Percentiles rank a stretch among this genome's conserved stretches.
Evolutionary conservation across 2,797 vertebrate species (phyloP).

Genomic region (Sebastes wilsoni): DNA sequence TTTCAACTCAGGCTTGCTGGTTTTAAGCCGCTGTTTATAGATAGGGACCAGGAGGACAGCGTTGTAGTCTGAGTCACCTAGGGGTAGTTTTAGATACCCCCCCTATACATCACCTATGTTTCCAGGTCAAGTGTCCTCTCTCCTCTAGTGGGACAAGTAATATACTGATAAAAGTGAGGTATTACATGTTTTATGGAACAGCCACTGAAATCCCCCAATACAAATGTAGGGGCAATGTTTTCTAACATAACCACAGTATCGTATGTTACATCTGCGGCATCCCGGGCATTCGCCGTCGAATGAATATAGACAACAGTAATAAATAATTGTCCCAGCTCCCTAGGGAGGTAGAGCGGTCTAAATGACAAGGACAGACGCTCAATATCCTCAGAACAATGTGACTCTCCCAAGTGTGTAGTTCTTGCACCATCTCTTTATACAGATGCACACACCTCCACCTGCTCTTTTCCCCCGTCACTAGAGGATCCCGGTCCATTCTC

Average conservation of each 20-base stretch:
- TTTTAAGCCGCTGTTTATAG: neutral
- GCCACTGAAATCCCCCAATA: neutral
- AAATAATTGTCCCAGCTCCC: neutral
- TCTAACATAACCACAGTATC: neutral
- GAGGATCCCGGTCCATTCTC: neutral
- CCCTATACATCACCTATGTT: neutral
- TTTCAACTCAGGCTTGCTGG: neutral
- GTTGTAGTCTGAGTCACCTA: neutral
- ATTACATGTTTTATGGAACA: neutral
- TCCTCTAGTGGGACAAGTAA: neutral
- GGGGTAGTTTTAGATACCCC: neutral
- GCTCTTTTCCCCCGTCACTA: neutral
- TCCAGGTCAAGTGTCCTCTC: neutral
- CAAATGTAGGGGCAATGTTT: neutral
- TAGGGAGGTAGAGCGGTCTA: neutral
- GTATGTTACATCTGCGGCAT: neutral
- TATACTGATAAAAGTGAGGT: neutral
- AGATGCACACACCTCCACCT: neutral
- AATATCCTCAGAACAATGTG: neutral
- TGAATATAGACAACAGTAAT: neutral
- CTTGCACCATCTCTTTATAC: neutral
- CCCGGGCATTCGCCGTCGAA: neutral
- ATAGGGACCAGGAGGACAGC: neutral
- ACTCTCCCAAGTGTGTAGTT: neutral
- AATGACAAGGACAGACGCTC: neutral